Base-by-base conservation (phyloP, 1,140 invertebrate genomes). In the Anadara kagoshimensis region DNA sequence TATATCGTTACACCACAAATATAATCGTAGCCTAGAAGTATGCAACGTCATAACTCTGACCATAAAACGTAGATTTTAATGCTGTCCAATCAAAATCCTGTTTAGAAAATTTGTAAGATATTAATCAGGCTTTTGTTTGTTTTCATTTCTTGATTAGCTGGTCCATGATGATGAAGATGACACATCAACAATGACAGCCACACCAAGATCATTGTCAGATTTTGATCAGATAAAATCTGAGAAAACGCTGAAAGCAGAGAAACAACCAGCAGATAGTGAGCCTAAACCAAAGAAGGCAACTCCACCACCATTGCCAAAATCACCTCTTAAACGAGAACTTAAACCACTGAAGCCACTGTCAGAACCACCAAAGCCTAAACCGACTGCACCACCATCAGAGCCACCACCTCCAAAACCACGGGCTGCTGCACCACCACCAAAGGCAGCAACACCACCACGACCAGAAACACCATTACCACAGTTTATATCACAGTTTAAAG, bases 401-500 rank as follows among this genome's bases (percentile, higher is more conserved):
- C 65, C 66, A 29, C 53, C 69, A 69, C 77, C 58, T 22, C 73
- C 58, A 20, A 71, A 36, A 16, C 76, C 59, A 49, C 62, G 56
- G 14, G 61, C 67, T 69, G 56, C 47, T 70, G 73, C 83, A 45
- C 70, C 81, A 41, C 69, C 69, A 0, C 69, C 67, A n/a, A 54
- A 57, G 7, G 69, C 74, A 16, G 72, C 81, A 11, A 69, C 81
- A 20, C 81, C 81, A 36, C 76, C 79, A 11, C 65, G 81, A 26
- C 79, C 79, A 26, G 71, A 81, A 5, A 83, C 86, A 10, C 86
- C 87, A 16, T 75, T 89, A 26, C 87, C 87, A 12, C 78, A 82
- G 22, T 89, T 84, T 64, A 83, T 89, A 54, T 80, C 73, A 43
- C 86, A 87, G 78, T 89, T 87, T 75, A 81, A 83, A n/a, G 83